Base-by-base conservation (phyloP, 2,113 vertebrate genomes). In the Cephalopholis sonnerati region DNA sequence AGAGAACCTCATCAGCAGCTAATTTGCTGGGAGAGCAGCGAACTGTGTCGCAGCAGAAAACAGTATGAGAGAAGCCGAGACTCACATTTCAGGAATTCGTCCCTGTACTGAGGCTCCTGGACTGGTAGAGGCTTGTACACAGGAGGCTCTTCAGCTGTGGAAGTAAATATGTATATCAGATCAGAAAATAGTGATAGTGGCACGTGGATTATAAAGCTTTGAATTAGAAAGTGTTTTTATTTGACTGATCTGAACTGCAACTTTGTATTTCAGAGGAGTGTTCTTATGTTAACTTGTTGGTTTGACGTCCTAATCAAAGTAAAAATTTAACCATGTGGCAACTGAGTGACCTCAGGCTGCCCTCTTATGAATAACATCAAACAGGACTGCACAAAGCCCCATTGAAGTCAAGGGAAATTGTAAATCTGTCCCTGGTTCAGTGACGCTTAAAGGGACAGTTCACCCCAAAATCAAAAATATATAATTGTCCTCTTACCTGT, bases 61-160 rank as follows among this genome's bases (percentile, higher is more conserved):
- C 8, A n/a, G 17, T 2, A 46, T 39, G 1, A 77, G 65, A 79
- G 58, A 53, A 77, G 57, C 46, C 4, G 11, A 77, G 67, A 95
- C 96, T 94, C 92, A 96, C 96, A 95, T 93, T 82, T 93, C 71
- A 96, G 72, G 87, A 96, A 95, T 17, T 96, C 96, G 0, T 96
- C 95, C 55, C 95, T 90, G 85, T 91, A 51, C 66, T 92, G 91
- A 36, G 94, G 92, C 13, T 94, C 90, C 29, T 94, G 88, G 48
- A 83, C 83, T 20, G 94, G 95, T 0, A 92, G 1, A 0, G 93
- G 79, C 85, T 93, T 96, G 92, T 94, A 94, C 71, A 95, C 2
- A 18, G 74, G 67, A n/a, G 87, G 91, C 79, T 94, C 96, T 3
- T 95, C 94, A 67, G 48, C 91, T 92, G 87, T 17, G 13, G 39